These are phyloP conservation scores for Artibeus jamaicensis DNA, from an alignment of 2,797 vertebrate species.

Conservation along the genomic window DNA sequence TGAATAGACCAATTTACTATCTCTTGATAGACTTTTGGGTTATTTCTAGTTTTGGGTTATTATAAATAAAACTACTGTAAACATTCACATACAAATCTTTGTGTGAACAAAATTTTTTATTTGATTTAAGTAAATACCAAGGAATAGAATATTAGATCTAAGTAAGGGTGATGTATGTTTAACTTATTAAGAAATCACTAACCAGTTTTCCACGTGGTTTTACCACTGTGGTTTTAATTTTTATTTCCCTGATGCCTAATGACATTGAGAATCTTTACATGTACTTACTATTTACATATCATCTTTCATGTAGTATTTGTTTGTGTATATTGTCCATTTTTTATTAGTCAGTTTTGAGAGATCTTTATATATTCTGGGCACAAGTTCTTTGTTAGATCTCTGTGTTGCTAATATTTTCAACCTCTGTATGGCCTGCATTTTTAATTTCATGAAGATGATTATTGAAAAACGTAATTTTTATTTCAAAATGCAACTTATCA, in stretches of 20 bases:
- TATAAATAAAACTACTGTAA: conserved; percentile 10
- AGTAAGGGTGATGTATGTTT: not conserved
- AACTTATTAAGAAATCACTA: not conserved
- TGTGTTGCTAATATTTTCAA: not conserved
- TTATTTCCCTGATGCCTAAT: not conserved
- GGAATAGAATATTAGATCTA: not conserved
- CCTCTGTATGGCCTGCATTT: not conserved
- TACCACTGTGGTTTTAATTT: not conserved
- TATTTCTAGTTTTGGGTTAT: not conserved
- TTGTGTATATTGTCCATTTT: not conserved
- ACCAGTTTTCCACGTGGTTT: not conserved
- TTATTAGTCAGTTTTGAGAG: not conserved
- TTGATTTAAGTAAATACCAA: conserved; percentile 9
- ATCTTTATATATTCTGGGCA: not conserved
- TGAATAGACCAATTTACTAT: not conserved
- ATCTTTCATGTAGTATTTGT: not conserved
- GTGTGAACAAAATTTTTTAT: not conserved
- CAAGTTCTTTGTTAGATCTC: not conserved
- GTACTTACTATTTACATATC: not conserved
- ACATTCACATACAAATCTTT: not conserved
- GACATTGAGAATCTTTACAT: not conserved
- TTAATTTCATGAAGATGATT: not conserved
- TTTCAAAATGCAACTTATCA: not conserved
- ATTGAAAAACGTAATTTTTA: not conserved
- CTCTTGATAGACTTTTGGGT: not conserved